Conservation (phyloP, 2,113 vertebrate species). For the Malurus elegans region DNA sequence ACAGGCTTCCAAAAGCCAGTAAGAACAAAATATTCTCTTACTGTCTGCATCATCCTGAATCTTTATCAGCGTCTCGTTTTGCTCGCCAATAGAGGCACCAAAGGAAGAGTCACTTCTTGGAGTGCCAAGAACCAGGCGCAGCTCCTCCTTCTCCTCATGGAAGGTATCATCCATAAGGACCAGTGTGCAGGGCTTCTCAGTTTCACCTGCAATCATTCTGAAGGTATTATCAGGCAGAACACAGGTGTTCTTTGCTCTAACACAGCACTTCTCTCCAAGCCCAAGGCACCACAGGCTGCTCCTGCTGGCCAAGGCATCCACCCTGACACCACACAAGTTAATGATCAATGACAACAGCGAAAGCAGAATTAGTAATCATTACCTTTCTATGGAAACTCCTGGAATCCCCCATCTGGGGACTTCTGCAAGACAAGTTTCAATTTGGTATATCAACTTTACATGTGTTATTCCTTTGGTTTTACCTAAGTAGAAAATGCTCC, state of each 20-base stretch:
- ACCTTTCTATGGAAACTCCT: neutral
- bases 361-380: neutral
- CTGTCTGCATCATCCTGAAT: constrained; percentile 89
- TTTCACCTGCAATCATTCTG: constrained; percentile 80
- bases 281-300: neutral
- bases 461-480: neutral
- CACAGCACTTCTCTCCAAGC: neutral
- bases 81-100: constrained; percentile 86
- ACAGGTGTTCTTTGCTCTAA: neutral
- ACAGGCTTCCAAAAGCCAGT: neutral
- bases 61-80: constrained; percentile 88
- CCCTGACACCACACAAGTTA: neutral
- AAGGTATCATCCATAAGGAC: constrained; percentile 81
- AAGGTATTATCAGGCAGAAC: constrained; percentile 17
- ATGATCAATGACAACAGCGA: neutral
- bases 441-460: neutral
- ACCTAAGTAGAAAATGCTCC: neutral
- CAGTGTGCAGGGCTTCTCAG: constrained; percentile 84
- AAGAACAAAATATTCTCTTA: constrained; percentile 68
- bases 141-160: constrained; percentile 88
- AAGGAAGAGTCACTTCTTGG: constrained; percentile 86
- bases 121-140: constrained; percentile 88
- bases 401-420: neutral
- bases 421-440: neutral
- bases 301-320: neutral